These are phyloP conservation scores for Vidua macroura DNA, from an alignment of 2,113 vertebrate genomes.

Conservation along the genomic window DNA sequence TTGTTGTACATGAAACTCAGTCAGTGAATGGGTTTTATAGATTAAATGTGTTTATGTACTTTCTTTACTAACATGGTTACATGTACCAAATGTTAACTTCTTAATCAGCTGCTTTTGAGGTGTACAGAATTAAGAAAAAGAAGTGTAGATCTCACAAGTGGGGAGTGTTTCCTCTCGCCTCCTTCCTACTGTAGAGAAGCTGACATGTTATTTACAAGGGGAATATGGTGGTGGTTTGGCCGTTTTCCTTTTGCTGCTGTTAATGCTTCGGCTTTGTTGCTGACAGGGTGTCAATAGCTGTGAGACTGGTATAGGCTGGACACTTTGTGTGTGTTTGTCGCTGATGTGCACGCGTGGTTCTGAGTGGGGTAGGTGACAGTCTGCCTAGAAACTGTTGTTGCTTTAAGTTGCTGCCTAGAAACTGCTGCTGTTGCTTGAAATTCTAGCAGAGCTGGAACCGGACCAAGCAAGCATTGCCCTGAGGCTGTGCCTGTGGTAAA, in stretches of 20 bases:
- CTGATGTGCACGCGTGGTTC: rapidly evolving
- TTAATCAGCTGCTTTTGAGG: background rate
- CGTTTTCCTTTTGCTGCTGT: background rate
- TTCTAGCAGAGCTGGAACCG: background rate
- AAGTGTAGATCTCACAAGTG: background rate
- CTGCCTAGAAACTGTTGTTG: background rate
- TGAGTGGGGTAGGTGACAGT: no score
- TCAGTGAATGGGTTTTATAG: background rate
- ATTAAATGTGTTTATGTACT: background rate
- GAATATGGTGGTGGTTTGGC: background rate
- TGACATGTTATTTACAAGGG: background rate
- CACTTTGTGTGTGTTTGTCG: background rate
- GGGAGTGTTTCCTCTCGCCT: background rate
- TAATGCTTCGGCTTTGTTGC: background rate
- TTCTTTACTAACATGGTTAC: background rate
- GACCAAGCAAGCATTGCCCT: background rate
- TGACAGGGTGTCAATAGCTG: rapidly evolving
- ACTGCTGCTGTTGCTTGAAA: background rate
- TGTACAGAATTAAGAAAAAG: background rate
- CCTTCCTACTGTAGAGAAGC: background rate
- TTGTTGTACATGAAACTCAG: background rate
- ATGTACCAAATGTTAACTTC: background rate
- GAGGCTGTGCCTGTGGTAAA: background rate
- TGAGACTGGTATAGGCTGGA: background rate
- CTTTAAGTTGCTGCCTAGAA: background rate